A percentile compares a stretch with the other conserved stretches of the same genome.
These are phyloP conservation scores for Urophycis tenuis DNA, from an alignment of 2,797 vertebrate genomes.

Conservation along the genomic window DNA sequence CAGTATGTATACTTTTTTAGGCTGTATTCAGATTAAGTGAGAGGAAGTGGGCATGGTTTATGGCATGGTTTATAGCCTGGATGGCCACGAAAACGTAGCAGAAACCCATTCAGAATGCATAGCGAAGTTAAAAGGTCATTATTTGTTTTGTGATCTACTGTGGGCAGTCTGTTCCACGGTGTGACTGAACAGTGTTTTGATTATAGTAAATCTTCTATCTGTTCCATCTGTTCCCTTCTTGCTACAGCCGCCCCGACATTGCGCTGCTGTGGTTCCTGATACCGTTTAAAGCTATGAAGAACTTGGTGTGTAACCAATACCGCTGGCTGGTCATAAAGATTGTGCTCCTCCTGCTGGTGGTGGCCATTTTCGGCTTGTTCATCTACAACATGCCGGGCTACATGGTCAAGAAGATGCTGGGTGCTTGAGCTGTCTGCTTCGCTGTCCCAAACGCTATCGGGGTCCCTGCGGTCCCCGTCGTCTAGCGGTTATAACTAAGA, in stretches of 20 bases:
- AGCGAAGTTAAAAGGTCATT: too few species aligned
- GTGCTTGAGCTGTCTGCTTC: conserved; percentile 55
- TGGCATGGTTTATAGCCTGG: too few species aligned
- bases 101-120: too few species aligned
- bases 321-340: conserved; percentile 97
- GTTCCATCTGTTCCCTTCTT: neutral
- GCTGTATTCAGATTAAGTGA: too few species aligned
- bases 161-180: neutral
- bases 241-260: conserved; percentile 78
- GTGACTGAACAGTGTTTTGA: too few species aligned
- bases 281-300: conserved; percentile 85
- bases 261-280: conserved; percentile 94
- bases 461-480: too few species aligned
- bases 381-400: conserved; percentile 95
- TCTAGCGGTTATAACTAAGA: too few species aligned
- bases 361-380: conserved; percentile 87
- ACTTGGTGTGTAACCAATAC: conserved; percentile 94
- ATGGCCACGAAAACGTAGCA: too few species aligned
- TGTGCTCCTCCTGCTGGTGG: conserved; percentile 76
- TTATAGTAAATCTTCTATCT: neutral
- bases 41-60: too few species aligned
- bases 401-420: conserved; percentile 94
- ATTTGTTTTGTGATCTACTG: too few species aligned
- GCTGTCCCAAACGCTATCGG: neutral
- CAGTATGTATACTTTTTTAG: too few species aligned